Base-by-base conservation (phyloP, 2,888 invertebrate genomes). In the Brachycybe producta region DNA sequence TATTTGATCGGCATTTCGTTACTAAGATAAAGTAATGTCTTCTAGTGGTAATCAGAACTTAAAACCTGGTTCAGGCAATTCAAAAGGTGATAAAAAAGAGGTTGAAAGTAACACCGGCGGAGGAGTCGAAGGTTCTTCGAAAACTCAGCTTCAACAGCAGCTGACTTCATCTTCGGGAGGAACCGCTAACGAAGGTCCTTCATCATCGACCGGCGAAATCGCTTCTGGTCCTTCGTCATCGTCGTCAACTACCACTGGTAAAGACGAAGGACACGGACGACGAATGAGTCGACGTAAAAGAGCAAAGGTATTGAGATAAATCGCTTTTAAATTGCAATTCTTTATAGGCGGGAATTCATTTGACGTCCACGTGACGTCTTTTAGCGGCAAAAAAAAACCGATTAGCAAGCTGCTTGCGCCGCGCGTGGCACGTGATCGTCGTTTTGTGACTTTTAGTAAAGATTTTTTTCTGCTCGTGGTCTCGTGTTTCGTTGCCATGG, bases 261-360 rank as follows among this genome's bases (percentile, higher is more conserved):
- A 38, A n/a, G 49, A 51, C 24, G 49, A 28, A n/a, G 51, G 42
- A 28, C 46, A 45, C 38, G 51, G 46, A 40, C 32, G 51, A 43
- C 41, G 51, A 42, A 53, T 51, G 51, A 53, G 53, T 34, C 46
- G 53, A 32, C n/a, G 53, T 28, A 53, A 53, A 43, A 53, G 49
- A 42, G 43, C 53, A n/a, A 40, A 49, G 35, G 53, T 52, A 52
- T n/a, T n/a, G n/a, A 23, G n/a, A 26, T 21, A 24, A 21, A 17
- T 21, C 3, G 23, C 23, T 40, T 40, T 40, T 8, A 40, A 21
- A 40, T 13, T 23, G 5, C 23, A 17, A 7, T 5, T n/a, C 23
- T 15, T 40, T n/a, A 40, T 4, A 5, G 23, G 3, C 5, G 3
- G 19, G n/a, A 19, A 13, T 8, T 8, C 39, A 15, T n/a, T n/a